Evolutionary conservation across 1,140 invertebrate genomes (phyloP).

Genomic region (Parapsyche elsis): DNA sequence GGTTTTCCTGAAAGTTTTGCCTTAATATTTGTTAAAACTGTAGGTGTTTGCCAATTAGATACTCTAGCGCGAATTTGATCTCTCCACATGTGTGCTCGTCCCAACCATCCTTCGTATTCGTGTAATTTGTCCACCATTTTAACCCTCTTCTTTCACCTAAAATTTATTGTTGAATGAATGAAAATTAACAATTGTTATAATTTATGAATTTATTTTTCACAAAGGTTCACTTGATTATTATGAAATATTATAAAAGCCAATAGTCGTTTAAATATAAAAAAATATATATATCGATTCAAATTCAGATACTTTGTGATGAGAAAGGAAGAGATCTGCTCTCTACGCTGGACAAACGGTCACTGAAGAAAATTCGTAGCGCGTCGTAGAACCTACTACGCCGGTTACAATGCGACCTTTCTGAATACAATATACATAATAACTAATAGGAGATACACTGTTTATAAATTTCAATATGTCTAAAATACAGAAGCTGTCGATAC

Average conservation of each 20-base stretch:
- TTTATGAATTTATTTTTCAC: no score
- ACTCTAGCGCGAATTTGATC: slow-evolving; percentile 72
- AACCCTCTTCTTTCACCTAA: no score
- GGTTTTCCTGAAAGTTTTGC: slow-evolving; percentile 20
- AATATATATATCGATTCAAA: no score
- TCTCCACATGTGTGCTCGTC: slow-evolving; percentile 75
- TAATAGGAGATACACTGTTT: neutral
- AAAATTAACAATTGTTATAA: no score
- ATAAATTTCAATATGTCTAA: no score
- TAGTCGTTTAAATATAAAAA: no score
- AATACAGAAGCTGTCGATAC: no score
- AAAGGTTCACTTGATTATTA: no score
- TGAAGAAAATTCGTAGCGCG: slow-evolving; percentile 36
- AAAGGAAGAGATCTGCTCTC: slow-evolving; percentile 18
- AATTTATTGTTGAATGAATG: no score
- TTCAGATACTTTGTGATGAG: neutral
- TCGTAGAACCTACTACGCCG: slow-evolving; percentile 29
- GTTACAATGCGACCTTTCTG: neutral
- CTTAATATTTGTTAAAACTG: neutral
- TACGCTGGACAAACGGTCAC: neutral
- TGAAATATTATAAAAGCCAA: no score
- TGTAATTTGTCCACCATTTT: slow-evolving; percentile 78
- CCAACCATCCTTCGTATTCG: slow-evolving; percentile 79
- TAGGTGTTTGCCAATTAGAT: neutral
- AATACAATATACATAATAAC: neutral